Conservation (phyloP, 2,888 invertebrate genomes). For the Keiferia lycopersicella region DNA sequence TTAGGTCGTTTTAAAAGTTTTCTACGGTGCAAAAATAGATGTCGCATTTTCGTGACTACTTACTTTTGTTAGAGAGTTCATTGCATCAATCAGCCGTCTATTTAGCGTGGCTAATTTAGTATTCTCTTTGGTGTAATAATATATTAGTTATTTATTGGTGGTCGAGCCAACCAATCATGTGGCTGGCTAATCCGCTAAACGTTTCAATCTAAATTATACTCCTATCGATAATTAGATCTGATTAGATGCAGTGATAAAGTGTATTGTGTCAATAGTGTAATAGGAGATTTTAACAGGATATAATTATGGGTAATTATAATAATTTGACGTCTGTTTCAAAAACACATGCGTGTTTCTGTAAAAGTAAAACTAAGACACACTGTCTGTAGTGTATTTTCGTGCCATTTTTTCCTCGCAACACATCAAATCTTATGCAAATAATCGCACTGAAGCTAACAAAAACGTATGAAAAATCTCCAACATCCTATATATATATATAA, state of each 20-base stretch:
- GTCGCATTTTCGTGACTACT: not conserved
- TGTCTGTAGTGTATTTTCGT: too few relatives aligned
- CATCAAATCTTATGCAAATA: too few relatives aligned
- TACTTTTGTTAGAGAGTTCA: not conserved
- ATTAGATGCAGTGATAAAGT: not conserved
- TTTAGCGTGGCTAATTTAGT: not conserved
- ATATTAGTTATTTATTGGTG: slow-evolving; percentile 1
- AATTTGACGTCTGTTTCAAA: too few relatives aligned
- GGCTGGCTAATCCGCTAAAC: slow-evolving; percentile 7
- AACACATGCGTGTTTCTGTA: too few relatives aligned
- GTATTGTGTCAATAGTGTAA: not conserved
- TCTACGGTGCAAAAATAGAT: not conserved
- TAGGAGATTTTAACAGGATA: not conserved
- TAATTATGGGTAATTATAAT: not conserved
- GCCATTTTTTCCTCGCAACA: too few relatives aligned
- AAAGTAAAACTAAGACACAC: too few relatives aligned
- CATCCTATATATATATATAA: too few relatives aligned
- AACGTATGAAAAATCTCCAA: too few relatives aligned
- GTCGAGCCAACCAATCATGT: slow-evolving; percentile 1
- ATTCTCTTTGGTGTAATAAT: not conserved
- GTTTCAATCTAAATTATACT: slow-evolving; percentile 5
- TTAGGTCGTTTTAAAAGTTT: too few relatives aligned
- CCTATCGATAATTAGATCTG: not conserved
- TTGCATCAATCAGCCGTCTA: too few relatives aligned
- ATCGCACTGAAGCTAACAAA: too few relatives aligned